These are phyloP conservation scores for Monarcha castaneiventris DNA, from an alignment of 2,113 vertebrate genomes.

Conservation along the genomic window DNA sequence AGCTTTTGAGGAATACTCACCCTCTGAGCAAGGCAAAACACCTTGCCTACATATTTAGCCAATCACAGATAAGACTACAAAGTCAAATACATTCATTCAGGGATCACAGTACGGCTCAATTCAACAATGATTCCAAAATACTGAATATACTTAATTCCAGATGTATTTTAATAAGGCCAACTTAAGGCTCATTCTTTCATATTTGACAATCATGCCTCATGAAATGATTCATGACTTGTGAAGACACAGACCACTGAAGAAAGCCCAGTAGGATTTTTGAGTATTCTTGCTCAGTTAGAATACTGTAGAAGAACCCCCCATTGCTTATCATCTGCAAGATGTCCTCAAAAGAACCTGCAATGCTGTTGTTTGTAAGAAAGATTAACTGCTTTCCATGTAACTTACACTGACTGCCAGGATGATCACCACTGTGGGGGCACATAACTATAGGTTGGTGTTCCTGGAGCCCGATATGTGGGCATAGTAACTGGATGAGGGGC, in stretches of 20 bases:
- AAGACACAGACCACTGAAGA: background rate
- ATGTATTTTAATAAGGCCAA: background rate
- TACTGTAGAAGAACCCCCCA: background rate
- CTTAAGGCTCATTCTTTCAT: background rate
- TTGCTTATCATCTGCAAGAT: background rate
- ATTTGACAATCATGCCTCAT: fast-evolving
- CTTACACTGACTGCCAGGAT: constrained; percentile 81
- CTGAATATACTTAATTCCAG: background rate
- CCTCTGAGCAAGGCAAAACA: background rate
- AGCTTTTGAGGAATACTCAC: background rate
- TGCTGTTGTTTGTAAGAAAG: background rate
- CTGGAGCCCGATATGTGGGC: constrained; percentile 91
- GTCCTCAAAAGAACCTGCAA: background rate
- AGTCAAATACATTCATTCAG: background rate
- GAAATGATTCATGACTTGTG: background rate
- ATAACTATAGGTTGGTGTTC: constrained; percentile 97
- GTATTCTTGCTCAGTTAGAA: background rate
- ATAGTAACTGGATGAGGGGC: constrained; percentile 90
- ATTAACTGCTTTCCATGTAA: background rate
- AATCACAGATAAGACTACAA: background rate
- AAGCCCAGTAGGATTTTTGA: background rate
- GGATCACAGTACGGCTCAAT: background rate
- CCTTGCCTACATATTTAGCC: background rate
- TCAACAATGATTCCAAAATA: background rate
- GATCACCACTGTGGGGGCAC: constrained; percentile 97